A percentile compares a stretch with the other conserved stretches of the same genome.
phyloP scores from a whole-genome alignment of 37 sponge, comb jelly and placozoan genomes.

The Oopsacas minuta region DNA sequence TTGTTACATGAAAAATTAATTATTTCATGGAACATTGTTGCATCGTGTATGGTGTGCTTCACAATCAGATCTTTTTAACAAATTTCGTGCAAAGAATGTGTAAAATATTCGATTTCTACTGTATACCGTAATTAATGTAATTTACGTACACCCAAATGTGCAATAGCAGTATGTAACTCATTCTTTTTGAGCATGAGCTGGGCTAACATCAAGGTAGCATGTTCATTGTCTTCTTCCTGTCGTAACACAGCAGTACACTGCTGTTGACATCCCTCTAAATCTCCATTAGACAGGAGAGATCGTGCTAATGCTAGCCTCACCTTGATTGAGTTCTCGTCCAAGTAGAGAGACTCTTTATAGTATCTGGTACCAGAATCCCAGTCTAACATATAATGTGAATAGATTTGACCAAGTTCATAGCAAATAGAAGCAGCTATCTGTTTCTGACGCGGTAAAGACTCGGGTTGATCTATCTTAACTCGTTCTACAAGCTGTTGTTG shows the following conservation, averaged over 20 bases:
- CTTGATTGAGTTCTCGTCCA: conserved; percentile 31
- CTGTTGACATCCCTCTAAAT: conserved; percentile 69
- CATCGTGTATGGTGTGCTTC: too few relatives aligned
- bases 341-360: conserved; percentile 56
- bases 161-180: conserved; percentile 37
- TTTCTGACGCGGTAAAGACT: conserved; percentile 28
- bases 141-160: conserved; percentile 40
- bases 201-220: conserved; percentile 62
- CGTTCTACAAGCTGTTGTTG: conserved; percentile 35
- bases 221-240: conserved; percentile 47
- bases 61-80: too few relatives aligned
- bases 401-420: conserved; percentile 48
- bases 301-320: conserved; percentile 55
- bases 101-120: not conserved
- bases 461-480: conserved; percentile 50
- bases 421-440: conserved; percentile 35
- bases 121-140: too few relatives aligned
- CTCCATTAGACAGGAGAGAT: conserved; percentile 40
- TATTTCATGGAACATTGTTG: too few relatives aligned
- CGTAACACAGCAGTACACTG: conserved; percentile 60
- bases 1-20: too few relatives aligned
- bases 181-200: conserved; percentile 48
- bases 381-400: conserved; percentile 24
- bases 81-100: too few relatives aligned
- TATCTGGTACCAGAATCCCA: conserved; percentile 32